phyloP scores from a whole-genome alignment of 2,113 vertebrate species.

The Xenus cinereus region DNA sequence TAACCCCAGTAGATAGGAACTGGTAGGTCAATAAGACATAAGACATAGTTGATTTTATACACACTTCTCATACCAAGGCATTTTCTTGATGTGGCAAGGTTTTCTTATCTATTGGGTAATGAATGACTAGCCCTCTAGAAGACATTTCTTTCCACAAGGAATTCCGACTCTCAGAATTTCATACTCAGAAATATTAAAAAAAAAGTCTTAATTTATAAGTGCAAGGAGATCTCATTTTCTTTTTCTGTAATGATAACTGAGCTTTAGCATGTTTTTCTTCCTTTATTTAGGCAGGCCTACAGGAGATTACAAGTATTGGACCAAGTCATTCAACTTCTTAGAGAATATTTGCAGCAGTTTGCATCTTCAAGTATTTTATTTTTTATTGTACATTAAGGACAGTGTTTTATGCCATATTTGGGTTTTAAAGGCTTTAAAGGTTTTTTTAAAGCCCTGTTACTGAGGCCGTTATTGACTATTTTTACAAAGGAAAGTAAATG shows the following conservation, averaged over 20 bases:
- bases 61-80: not conserved
- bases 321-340: not conserved
- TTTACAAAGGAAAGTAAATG: not conserved
- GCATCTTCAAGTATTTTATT: not conserved
- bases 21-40: not conserved
- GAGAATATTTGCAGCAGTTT: not conserved
- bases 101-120: not conserved
- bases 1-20: not conserved
- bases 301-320: not conserved
- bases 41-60: not conserved
- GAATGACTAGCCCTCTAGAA: not conserved
- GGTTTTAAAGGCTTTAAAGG: not conserved
- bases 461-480: not conserved
- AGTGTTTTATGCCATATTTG: not conserved
- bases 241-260: not conserved
- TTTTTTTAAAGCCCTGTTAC: not conserved
- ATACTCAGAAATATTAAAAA: not conserved
- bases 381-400: not conserved
- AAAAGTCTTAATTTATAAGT: not conserved
- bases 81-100: not conserved
- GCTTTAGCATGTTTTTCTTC: not conserved
- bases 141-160: not conserved
- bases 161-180: not conserved
- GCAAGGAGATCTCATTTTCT: not conserved
- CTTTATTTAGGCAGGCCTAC: not conserved